phyloP scores from a whole-genome alignment of 92 coral and sea anemone species.

The Bergia sp. region DNA sequence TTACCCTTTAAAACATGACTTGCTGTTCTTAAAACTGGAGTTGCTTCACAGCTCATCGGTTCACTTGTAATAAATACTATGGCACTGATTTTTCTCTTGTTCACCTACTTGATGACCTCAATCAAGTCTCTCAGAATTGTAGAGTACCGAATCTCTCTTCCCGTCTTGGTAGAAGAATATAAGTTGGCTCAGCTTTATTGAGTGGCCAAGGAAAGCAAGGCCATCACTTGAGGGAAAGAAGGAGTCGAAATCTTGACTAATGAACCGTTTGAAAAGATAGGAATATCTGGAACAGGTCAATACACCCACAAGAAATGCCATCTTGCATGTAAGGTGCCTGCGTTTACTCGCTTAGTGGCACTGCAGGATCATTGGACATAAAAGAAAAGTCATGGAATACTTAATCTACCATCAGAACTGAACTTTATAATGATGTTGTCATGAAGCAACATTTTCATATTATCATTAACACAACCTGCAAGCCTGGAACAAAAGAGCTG shows the following conservation, averaged over 20 bases:
- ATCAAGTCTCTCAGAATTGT: neutral
- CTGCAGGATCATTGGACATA: constrained; percentile 85
- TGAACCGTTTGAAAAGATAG: constrained; percentile 48
- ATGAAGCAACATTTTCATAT: constrained; percentile 75
- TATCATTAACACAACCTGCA: constrained; percentile 79
- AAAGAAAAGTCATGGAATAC: constrained; percentile 95
- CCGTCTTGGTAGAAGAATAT: constrained; percentile 87
- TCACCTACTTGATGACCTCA: neutral
- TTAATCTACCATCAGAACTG: constrained; percentile 85
- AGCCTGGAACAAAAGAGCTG: constrained; percentile 54
- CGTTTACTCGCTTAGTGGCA: constrained; percentile 66
- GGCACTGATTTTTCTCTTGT: too few relatives aligned
- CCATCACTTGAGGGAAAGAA: constrained; percentile 95
- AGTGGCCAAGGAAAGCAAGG: constrained; percentile 92
- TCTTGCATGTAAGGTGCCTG: constrained; percentile 75
- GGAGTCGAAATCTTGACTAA: constrained; percentile 81
- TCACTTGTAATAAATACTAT: too few relatives aligned
- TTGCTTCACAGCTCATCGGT: too few relatives aligned
- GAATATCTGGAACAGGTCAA: constrained; percentile 55
- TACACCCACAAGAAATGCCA: constrained; percentile 84
- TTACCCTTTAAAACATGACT: too few relatives aligned
- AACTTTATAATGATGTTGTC: constrained; percentile 69
- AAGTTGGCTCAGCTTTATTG: constrained; percentile 87
- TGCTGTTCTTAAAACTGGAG: too few relatives aligned
- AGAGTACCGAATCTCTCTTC: constrained; percentile 85